Conservation (phyloP, 2,797 vertebrate species). For the Enteromius afrohamiltoni region DNA sequence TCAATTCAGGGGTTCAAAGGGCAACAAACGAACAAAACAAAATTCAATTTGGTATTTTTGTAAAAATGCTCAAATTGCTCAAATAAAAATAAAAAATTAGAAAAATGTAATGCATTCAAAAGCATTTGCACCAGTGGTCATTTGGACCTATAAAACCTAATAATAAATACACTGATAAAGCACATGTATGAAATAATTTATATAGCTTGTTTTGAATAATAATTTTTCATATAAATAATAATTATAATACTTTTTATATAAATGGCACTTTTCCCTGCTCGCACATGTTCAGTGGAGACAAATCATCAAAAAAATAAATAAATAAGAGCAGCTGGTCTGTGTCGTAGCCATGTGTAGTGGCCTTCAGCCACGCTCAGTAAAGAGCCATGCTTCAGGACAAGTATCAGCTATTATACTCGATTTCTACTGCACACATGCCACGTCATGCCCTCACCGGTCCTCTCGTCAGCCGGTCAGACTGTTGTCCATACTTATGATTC, state of each 20-base stretch:
- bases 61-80: neutral
- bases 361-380: conserved; percentile 1
- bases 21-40: neutral
- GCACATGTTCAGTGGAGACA: neutral
- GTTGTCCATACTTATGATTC: conserved; percentile 40
- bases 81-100: neutral
- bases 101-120: neutral
- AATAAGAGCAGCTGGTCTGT: conserved; percentile 11
- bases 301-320: neutral
- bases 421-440: conserved; percentile 2
- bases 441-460: neutral
- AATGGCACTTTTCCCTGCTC: neutral
- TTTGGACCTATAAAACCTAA: neutral
- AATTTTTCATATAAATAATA: no score
- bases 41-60: neutral
- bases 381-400: conserved; percentile 12
- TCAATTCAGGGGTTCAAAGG: neutral
- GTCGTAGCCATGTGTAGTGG: conserved; percentile 7
- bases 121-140: neutral
- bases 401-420: neutral
- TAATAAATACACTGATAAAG: neutral
- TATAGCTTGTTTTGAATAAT: no score
- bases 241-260: conserved; percentile 2
- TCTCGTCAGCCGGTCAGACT: neutral
- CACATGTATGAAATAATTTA: neutral